Conservation (phyloP, 2,888 invertebrate genomes). For the Caradrina clavipalpis region DNA sequence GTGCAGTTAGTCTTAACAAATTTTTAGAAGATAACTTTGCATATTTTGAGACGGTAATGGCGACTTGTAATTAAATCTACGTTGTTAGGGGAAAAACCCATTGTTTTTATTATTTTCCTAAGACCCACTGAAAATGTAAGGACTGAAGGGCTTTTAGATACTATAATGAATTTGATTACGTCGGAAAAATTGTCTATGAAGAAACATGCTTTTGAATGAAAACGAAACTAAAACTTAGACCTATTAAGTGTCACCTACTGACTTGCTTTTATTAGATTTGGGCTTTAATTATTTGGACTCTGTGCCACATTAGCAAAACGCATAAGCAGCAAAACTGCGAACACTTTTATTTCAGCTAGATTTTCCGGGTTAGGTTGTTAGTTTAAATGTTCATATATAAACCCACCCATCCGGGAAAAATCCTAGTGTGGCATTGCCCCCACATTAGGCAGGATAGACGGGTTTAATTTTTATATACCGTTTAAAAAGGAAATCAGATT, state of each 20-base stretch:
- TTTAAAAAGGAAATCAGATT: neutral
- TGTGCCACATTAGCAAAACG: too few species aligned
- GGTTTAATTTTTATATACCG: too few species aligned
- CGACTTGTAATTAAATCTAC: constrained; percentile 39
- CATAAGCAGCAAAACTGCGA: neutral
- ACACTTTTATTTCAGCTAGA: too few species aligned
- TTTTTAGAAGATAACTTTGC: constrained; percentile 64
- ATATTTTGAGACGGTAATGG: constrained; percentile 49
- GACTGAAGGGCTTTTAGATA: too few species aligned
- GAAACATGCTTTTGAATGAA: neutral
- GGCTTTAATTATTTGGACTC: neutral
- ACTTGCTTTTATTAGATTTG: too few species aligned
- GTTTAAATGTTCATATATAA: too few species aligned
- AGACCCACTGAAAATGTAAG: neutral
- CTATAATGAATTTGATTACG: neutral
- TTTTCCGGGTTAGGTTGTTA: too few species aligned
- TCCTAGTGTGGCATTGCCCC: too few species aligned
- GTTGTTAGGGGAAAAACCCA: neutral
- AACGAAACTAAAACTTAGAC: neutral
- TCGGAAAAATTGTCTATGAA: neutral
- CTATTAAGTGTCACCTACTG: too few species aligned
- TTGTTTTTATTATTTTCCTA: neutral
- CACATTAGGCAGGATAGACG: too few species aligned
- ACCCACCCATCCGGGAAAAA: too few species aligned
- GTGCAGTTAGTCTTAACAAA: constrained; percentile 67